phyloP scores from a whole-genome alignment of 2,797 vertebrate genomes.

The Sebastes hubbsi region DNA sequence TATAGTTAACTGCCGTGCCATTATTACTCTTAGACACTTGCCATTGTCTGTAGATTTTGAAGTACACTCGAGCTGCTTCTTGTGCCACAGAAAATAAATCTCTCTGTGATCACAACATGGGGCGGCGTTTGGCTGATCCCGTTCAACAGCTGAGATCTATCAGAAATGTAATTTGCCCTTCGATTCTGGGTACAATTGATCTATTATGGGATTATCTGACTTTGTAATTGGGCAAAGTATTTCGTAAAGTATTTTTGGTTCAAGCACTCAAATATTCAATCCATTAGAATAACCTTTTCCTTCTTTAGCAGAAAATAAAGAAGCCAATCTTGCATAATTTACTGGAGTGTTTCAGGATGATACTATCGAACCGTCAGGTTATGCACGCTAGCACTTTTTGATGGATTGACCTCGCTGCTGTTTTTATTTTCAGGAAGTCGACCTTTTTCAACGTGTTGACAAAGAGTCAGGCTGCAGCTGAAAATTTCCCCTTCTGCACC shows the following conservation, averaged over 20 bases:
- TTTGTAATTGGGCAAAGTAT: slow-evolving; percentile 66
- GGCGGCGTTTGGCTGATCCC: slow-evolving; percentile 51
- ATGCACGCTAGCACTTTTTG: slow-evolving; percentile 41
- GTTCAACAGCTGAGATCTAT: slow-evolving; percentile 59
- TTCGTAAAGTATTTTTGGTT: slow-evolving; percentile 54
- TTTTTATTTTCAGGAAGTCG: slow-evolving; percentile 91
- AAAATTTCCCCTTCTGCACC: slow-evolving; percentile 97
- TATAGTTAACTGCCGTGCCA: slow-evolving; percentile 68
- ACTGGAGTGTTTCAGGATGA: slow-evolving; percentile 42
- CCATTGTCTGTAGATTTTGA: slow-evolving; percentile 75
- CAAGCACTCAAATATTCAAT: slow-evolving; percentile 44
- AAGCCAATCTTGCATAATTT: slow-evolving; percentile 42
- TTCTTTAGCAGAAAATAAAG: slow-evolving; percentile 18
- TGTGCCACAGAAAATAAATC: slow-evolving; percentile 68
- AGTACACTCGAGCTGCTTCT: slow-evolving; percentile 76
- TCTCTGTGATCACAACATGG: slow-evolving; percentile 72
- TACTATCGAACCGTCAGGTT: slow-evolving; percentile 26
- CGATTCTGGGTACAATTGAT: slow-evolving; percentile 66
- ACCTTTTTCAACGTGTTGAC: slow-evolving; percentile 96
- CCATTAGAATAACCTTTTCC: slow-evolving; percentile 41
- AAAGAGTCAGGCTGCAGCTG: slow-evolving; percentile 92
- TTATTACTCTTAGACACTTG: slow-evolving; percentile 73
- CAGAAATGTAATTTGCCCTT: slow-evolving; percentile 66
- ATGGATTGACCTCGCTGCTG: slow-evolving; percentile 71
- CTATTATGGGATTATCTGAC: slow-evolving; percentile 80